phyloP scores from a whole-genome alignment of 2,888 invertebrate genomes.

The Thumatha senex region DNA sequence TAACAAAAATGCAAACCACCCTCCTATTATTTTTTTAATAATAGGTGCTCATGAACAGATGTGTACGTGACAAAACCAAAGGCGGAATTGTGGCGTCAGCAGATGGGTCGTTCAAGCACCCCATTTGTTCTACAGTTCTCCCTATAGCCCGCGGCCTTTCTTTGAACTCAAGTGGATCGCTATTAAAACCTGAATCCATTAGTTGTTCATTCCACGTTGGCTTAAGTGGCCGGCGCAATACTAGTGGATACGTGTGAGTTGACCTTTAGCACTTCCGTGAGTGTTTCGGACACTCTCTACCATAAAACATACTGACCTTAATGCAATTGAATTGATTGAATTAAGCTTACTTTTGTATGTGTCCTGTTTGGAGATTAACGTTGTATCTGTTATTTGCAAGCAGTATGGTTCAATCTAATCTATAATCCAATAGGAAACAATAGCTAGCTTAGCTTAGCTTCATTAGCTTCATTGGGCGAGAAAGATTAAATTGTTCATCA shows the following conservation, averaged over 20 bases:
- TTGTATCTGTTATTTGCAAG: too few species aligned
- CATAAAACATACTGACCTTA: not conserved
- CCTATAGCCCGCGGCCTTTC: constrained; percentile 43
- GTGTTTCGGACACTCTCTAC: not conserved
- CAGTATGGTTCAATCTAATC: too few species aligned
- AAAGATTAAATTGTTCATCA: too few species aligned
- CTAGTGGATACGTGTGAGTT: constrained; percentile 27
- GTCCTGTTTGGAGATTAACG: too few species aligned
- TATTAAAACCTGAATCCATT: constrained; percentile 54
- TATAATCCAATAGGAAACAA: too few species aligned
- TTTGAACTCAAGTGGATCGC: constrained; percentile 62
- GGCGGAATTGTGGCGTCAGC: constrained; percentile 25
- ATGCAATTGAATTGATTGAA: too few species aligned
- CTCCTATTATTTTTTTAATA: constrained; percentile 10
- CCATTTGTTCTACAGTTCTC: constrained; percentile 40
- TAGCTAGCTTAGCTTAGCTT: too few species aligned
- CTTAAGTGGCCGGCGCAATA: constrained; percentile 46
- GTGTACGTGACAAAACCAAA: constrained; percentile 37
- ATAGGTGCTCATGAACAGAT: constrained; percentile 16
- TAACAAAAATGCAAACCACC: constrained; percentile 5
- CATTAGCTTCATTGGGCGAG: too few species aligned
- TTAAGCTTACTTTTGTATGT: too few species aligned
- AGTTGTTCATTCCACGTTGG: constrained; percentile 54
- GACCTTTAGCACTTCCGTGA: constrained; percentile 19
- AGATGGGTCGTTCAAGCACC: constrained; percentile 37